Conservation (phyloP, 2,113 vertebrate species). For the Phrynosoma blainvillii region DNA sequence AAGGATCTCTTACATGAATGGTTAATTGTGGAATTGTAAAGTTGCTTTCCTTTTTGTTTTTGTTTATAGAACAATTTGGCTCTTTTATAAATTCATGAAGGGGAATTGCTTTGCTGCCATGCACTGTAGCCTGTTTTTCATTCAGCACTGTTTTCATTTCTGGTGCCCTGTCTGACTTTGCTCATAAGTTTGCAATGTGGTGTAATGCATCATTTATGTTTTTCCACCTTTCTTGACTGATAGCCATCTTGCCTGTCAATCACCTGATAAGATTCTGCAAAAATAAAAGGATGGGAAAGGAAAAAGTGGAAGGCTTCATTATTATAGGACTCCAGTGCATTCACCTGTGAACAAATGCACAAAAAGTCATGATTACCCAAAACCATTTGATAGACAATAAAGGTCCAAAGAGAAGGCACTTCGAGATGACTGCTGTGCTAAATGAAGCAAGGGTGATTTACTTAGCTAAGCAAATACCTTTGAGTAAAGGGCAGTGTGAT, state of each 20-base stretch:
- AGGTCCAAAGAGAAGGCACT: slow-evolving; percentile 14
- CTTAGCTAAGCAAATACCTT: neutral
- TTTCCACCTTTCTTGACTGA: slow-evolving; percentile 64
- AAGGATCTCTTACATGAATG: neutral
- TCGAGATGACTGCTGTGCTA: neutral
- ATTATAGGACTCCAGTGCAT: slow-evolving; percentile 25
- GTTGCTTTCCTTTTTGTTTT: neutral
- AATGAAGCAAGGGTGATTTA: neutral
- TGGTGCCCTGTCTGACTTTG: slow-evolving; percentile 62
- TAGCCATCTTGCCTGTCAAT: slow-evolving; percentile 59
- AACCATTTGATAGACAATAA: slow-evolving; percentile 22
- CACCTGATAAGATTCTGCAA: slow-evolving; percentile 49
- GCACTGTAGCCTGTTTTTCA: slow-evolving; percentile 53
- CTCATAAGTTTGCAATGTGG: slow-evolving; percentile 50
- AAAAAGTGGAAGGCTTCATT: slow-evolving; percentile 25
- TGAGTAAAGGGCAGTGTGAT: slow-evolving; percentile 2
- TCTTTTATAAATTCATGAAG: slow-evolving; percentile 60
- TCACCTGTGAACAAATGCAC: slow-evolving; percentile 54
- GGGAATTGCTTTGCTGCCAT: slow-evolving; percentile 43
- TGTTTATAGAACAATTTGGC: slow-evolving; percentile 52
- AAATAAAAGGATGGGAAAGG: neutral
- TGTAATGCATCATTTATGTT: slow-evolving; percentile 67
- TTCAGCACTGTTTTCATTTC: slow-evolving; percentile 54
- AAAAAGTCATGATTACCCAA: slow-evolving; percentile 38
- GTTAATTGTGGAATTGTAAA: slow-evolving; percentile 44